Evolutionary conservation across 2,113 vertebrate genomes (phyloP).

Genomic region (Baryphthengus martii): DNA sequence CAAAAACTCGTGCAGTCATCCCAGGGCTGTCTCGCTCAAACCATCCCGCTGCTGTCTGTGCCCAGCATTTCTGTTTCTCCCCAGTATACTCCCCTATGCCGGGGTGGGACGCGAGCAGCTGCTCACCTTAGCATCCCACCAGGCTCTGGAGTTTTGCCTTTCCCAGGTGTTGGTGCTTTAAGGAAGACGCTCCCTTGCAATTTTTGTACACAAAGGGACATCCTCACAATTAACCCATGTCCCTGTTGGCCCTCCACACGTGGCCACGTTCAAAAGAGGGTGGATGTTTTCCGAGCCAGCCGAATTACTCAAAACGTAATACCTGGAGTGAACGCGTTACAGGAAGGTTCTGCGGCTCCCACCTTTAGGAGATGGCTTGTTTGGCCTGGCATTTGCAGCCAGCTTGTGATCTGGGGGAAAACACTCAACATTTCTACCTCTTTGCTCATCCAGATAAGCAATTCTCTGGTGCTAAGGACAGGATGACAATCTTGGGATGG

Average conservation of each 20-base stretch:
- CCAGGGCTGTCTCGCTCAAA: neutral
- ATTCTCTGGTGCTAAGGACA: neutral
- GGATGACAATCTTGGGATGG: neutral
- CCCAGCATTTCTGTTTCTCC: neutral
- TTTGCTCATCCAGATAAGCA: neutral
- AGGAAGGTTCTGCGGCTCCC: neutral
- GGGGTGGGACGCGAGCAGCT: neutral
- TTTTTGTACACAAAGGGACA: neutral
- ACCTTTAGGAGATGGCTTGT: neutral
- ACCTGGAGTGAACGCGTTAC: neutral
- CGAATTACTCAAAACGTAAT: neutral
- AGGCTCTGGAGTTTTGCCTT: neutral
- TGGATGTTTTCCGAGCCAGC: neutral
- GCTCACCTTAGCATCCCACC: neutral
- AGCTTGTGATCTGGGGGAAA: neutral
- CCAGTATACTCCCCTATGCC: neutral
- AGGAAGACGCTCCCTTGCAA: rapidly evolving
- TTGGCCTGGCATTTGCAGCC: neutral
- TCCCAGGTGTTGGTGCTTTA: neutral
- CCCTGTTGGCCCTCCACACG: neutral
- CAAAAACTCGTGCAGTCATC: neutral
- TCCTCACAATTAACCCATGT: neutral
- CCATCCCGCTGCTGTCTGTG: neutral
- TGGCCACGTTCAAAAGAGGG: neutral
- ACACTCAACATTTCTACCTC: neutral